These are phyloP conservation scores for Drosophila tsacasi DNA, from an alignment of 1,140 invertebrate species.

Conservation along the genomic window DNA sequence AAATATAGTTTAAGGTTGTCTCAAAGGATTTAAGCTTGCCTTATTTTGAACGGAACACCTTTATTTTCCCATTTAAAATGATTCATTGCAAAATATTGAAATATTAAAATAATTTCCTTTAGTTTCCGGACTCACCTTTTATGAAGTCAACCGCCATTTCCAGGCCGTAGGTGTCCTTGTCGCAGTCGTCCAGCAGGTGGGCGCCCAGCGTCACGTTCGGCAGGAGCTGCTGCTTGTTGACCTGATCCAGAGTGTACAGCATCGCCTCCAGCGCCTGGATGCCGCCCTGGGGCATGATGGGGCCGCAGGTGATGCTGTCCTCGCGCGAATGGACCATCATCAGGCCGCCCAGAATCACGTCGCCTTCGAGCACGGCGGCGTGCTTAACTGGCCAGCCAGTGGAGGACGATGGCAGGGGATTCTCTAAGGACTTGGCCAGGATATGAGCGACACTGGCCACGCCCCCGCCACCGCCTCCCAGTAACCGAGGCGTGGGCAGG, in stretches of 20 bases:
- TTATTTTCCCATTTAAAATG: background rate
- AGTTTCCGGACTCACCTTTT: constrained; percentile 90
- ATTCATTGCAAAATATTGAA: background rate
- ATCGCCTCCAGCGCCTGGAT: constrained; percentile 96
- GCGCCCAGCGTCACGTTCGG: constrained; percentile 94
- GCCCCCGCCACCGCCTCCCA: constrained; percentile 11
- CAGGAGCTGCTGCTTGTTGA: constrained; percentile 89
- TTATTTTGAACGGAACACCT: too few species aligned
- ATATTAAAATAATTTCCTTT: background rate
- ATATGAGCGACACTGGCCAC: constrained; percentile 30
- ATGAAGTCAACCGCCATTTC: constrained; percentile 99
- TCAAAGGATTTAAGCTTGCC: background rate
- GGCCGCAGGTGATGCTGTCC: constrained; percentile 93
- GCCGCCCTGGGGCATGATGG: constrained; percentile 97
- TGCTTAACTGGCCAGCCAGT: constrained; percentile 92
- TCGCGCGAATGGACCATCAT: constrained; percentile 99
- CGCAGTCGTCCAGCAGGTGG: constrained; percentile 97
- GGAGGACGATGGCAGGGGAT: constrained; percentile 23
- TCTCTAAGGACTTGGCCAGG: constrained; percentile 44
- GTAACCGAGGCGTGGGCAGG: constrained; percentile 46
- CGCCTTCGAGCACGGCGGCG: constrained; percentile 93
- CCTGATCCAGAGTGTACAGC: constrained; percentile 94
- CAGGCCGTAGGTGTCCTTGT: constrained; percentile 97
- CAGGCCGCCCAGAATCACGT: constrained; percentile 94
- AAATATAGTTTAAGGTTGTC: background rate